Conservation (phyloP, 2,113 vertebrate species). For the Elephas maximus region DNA sequence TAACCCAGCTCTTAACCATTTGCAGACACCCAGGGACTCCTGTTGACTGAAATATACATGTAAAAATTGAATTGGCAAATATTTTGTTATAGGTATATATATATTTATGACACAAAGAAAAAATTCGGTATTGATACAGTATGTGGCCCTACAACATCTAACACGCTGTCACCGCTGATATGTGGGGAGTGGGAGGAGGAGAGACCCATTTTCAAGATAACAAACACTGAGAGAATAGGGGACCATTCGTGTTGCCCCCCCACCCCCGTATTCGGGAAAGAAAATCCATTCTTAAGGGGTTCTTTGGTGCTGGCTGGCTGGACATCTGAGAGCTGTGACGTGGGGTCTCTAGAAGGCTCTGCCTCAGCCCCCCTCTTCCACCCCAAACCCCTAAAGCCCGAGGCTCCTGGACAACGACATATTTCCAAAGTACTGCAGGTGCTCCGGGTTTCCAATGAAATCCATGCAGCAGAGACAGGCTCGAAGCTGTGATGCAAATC, state of each 20-base stretch:
- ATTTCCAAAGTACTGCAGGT: accelerated
- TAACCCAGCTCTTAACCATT: not conserved
- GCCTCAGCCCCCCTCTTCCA: too few species aligned
- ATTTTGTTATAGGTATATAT: too few species aligned
- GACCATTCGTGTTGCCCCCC: too few species aligned
- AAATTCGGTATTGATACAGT: too few species aligned
- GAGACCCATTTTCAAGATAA: not conserved
- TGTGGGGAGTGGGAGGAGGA: not conserved
- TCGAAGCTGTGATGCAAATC: not conserved
- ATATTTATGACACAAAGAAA: too few species aligned
- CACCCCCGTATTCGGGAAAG: accelerated
- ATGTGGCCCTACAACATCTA: accelerated
- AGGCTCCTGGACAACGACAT: accelerated
- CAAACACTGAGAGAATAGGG: not conserved
- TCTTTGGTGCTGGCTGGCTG: accelerated
- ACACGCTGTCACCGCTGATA: too few species aligned
- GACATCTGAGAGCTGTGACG: too few species aligned
- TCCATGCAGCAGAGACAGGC: not conserved
- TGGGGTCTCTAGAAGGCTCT: accelerated
- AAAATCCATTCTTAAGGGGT: too few species aligned
- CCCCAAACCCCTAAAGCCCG: accelerated
- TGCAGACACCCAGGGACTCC: too few species aligned
- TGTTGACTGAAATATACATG: too few species aligned
- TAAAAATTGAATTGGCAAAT: too few species aligned
- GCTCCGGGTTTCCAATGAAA: accelerated